A percentile compares a stretch with the other conserved stretches of the same genome.
Evolutionary conservation across 2,113 vertebrate species (phyloP).

Genomic region (Myxocyprinus asiaticus): DNA sequence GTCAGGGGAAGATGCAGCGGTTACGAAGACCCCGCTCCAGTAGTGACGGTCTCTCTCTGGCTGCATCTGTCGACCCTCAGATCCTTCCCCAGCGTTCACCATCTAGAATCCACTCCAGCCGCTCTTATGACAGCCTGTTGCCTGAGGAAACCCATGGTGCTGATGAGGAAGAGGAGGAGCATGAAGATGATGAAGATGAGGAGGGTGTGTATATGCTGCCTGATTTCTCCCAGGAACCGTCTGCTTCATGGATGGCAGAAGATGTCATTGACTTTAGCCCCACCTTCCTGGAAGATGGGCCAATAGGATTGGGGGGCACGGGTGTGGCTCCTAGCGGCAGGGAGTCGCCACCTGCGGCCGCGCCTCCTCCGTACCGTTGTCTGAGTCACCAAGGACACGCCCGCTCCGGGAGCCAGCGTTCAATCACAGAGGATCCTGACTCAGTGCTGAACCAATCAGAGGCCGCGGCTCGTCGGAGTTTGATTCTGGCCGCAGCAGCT

Average conservation of each 20-base stretch:
- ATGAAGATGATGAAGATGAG: constrained; percentile 59
- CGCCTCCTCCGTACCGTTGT: constrained; percentile 63
- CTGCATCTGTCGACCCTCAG: constrained; percentile 60
- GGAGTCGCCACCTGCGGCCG: constrained; percentile 63
- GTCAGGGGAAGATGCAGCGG: constrained; percentile 60
- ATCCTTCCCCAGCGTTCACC: constrained; percentile 54
- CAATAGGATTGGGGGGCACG: constrained; percentile 49
- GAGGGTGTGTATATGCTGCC: constrained; percentile 68
- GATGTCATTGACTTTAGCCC: constrained; percentile 78
- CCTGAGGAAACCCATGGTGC: constrained; percentile 52
- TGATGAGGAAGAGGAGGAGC: constrained; percentile 48
- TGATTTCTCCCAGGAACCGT: constrained; percentile 63
- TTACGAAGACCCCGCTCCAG: constrained; percentile 78
- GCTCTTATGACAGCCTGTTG: constrained; percentile 65
- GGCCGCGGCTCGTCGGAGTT: constrained; percentile 62
- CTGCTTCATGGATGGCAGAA: constrained; percentile 73
- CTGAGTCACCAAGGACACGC: constrained; percentile 63
- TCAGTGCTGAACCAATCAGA: constrained; percentile 67
- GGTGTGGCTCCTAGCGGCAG: constrained; percentile 44
- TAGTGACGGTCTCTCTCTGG: constrained; percentile 75
- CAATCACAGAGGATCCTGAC: constrained; percentile 65
- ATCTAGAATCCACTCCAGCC: constrained; percentile 52
- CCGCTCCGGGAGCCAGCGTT: constrained; percentile 70
- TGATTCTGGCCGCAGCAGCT: constrained; percentile 66
- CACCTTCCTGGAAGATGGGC: constrained; percentile 72